phyloP scores from a whole-genome alignment of 2,797 vertebrate species.

The Falco columbarius region DNA sequence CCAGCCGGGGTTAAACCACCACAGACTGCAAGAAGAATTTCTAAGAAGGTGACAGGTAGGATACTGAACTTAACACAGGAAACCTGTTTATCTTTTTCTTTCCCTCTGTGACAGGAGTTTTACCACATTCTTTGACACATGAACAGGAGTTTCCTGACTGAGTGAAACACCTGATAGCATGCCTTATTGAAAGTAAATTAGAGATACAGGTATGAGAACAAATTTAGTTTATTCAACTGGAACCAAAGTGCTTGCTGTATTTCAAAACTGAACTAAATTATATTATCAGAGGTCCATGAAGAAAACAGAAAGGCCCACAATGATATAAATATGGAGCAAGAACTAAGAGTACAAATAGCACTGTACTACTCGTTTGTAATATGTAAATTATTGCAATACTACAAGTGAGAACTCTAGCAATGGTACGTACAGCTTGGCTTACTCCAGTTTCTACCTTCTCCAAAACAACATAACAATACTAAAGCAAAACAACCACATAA shows the following conservation, averaged over 20 bases:
- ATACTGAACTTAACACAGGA: not conserved
- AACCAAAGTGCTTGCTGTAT: not conserved
- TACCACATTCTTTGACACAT: accelerated
- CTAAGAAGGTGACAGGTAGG: not conserved
- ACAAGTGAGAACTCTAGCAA: not conserved
- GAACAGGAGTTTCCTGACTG: not conserved
- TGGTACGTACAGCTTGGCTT: not conserved
- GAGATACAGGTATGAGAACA: not conserved
- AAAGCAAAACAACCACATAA: not conserved
- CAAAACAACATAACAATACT: not conserved
- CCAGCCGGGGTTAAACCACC: no score
- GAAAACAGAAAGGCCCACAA: not conserved
- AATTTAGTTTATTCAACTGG: not conserved
- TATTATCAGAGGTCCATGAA: not conserved
- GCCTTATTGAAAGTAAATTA: not conserved
- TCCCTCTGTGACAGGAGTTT: not conserved
- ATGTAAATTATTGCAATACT: not conserved
- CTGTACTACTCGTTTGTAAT: not conserved
- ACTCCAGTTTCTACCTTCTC: not conserved
- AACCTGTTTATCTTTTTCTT: not conserved
- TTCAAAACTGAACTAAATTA: not conserved
- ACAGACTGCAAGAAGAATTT: not conserved
- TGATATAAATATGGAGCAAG: not conserved
- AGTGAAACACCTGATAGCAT: accelerated
- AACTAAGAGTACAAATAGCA: not conserved